A percentile compares a stretch with the other conserved stretches of the same genome.
Evolutionary conservation across 2,888 invertebrate species (phyloP).

Genomic region (Epinotia demarniana): DNA sequence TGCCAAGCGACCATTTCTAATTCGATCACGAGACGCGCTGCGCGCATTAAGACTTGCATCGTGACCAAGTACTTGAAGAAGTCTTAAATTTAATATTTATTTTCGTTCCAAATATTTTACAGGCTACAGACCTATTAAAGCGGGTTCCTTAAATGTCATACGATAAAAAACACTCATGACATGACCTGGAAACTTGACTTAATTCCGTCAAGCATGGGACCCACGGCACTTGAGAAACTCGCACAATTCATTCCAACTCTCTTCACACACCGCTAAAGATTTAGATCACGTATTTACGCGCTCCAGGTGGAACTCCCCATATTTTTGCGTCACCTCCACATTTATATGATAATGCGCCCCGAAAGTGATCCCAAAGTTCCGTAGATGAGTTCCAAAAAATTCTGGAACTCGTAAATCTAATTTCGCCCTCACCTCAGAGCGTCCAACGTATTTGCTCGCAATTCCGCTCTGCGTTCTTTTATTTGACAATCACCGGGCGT

Average conservation of each 20-base stretch:
- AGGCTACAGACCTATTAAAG: too few species aligned
- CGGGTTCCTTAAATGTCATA: background rate
- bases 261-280: constrained; percentile 32
- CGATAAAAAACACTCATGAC: background rate
- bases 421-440: constrained; percentile 68
- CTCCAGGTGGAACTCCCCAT: constrained; percentile 60
- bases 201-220: background rate
- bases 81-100: too few species aligned
- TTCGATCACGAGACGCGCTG: too few species aligned
- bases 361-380: constrained; percentile 73
- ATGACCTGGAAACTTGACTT: background rate
- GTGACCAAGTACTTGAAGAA: too few species aligned
- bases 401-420: constrained; percentile 80
- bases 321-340: constrained; percentile 76
- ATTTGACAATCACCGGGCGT: constrained; percentile 36
- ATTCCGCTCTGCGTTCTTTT: constrained; percentile 54
- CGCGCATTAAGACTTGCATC: too few species aligned
- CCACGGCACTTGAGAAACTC: constrained; percentile 6
- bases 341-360: constrained; percentile 61
- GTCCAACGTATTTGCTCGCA: constrained; percentile 64
- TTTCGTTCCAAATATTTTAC: too few species aligned
- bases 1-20: too few species aligned
- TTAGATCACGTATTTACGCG: constrained; percentile 44
- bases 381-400: constrained; percentile 78
- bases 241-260: constrained; percentile 21